These are phyloP conservation scores for Irena cyanogastra DNA, from an alignment of 2,113 vertebrate species.

Conservation along the genomic window DNA sequence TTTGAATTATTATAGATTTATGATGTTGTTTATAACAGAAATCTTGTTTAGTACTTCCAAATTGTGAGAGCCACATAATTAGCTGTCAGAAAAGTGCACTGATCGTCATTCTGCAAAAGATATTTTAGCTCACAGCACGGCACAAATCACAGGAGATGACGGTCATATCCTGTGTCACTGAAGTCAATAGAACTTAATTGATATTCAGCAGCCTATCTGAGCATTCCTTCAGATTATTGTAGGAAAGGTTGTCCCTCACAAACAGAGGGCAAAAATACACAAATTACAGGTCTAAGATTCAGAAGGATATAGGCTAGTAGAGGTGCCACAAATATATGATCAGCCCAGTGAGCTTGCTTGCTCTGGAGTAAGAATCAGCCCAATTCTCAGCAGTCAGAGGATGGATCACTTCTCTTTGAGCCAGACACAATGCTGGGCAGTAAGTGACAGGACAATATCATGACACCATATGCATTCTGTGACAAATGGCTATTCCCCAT, in stretches of 20 bases:
- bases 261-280: neutral
- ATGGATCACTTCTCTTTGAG: neutral
- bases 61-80: constrained; percentile 39
- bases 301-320: neutral
- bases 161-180: neutral
- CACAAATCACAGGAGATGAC: constrained; percentile 17
- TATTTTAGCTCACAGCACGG: constrained; percentile 23
- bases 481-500: neutral
- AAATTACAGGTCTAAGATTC: neutral
- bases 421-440: neutral
- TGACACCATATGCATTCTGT: neutral
- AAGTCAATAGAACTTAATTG: constrained; percentile 25
- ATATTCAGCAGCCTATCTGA: neutral
- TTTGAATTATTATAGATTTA: constrained; percentile 47
- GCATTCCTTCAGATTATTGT: neutral
- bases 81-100: constrained; percentile 54
- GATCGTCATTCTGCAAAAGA: constrained; percentile 34
- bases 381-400: neutral
- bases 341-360: neutral
- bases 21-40: constrained; percentile 53
- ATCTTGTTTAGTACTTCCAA: constrained; percentile 49
- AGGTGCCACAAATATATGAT: neutral
- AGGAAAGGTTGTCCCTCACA: neutral
- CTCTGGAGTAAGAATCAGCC: neutral
- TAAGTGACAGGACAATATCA: neutral